Evolutionary conservation across 2,113 vertebrate species (phyloP).

Genomic region (Apteryx mantelli): DNA sequence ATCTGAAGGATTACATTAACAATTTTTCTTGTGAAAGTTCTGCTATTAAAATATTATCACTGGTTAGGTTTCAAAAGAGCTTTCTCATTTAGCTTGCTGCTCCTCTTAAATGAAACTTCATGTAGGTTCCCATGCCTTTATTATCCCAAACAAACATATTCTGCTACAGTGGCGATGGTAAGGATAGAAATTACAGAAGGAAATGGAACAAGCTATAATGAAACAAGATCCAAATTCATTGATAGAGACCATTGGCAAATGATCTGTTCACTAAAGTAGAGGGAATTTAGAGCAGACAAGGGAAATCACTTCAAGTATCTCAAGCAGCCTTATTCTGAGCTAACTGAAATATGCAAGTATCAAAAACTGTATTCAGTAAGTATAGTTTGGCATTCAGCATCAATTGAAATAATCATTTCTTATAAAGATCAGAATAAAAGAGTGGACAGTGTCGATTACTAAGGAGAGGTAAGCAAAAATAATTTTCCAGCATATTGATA

Average conservation of each 20-base stretch:
- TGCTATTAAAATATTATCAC: conserved; percentile 23
- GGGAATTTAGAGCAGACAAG: not conserved
- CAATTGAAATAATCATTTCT: not conserved
- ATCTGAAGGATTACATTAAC: conserved; percentile 20
- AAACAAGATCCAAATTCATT: not conserved
- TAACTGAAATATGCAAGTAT: not conserved
- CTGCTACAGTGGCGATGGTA: not conserved
- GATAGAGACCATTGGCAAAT: not conserved
- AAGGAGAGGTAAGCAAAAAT: not conserved
- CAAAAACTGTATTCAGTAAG: not conserved
- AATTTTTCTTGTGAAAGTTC: conserved; percentile 9
- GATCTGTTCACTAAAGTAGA: not conserved
- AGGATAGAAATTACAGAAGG: not conserved
- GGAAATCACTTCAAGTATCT: not conserved
- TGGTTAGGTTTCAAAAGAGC: not conserved
- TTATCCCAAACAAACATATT: not conserved
- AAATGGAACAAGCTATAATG: not conserved
- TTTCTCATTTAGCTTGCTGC: not conserved
- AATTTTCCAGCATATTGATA: not conserved
- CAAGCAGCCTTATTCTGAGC: not conserved
- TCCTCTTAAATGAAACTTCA: conserved; percentile 35
- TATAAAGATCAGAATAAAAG: not conserved
- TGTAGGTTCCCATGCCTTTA: not conserved
- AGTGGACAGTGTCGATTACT: not conserved
- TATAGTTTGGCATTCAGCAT: not conserved